Conservation (phyloP, 2,797 vertebrate genomes). For the Acanthiza pusilla region DNA sequence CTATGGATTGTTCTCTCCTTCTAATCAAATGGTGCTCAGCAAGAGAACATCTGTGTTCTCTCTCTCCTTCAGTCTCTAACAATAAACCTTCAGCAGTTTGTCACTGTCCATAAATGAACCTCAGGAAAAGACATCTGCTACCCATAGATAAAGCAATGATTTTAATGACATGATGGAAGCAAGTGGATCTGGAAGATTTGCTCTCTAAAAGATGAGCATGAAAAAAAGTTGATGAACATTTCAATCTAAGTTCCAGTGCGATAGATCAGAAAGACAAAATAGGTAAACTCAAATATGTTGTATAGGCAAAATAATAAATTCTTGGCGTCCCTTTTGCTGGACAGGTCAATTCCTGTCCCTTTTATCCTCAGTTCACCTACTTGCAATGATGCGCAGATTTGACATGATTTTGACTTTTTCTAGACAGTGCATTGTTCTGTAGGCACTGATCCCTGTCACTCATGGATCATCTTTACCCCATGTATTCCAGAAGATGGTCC, state of each 20-base stretch:
- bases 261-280: neutral
- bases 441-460: neutral
- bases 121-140: neutral
- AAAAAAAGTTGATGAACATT: neutral
- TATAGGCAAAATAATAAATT: neutral
- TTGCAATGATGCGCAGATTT: neutral
- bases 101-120: neutral
- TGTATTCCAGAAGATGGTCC: neutral
- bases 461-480: neutral
- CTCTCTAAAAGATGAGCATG: neutral
- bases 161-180: neutral
- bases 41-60: neutral
- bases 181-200: neutral
- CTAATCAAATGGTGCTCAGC: neutral
- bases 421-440: fast-evolving
- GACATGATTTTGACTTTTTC: neutral
- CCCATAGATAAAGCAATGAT: neutral
- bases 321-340: neutral
- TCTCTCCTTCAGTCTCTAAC: neutral
- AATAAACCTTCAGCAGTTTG: neutral
- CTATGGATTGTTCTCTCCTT: neutral
- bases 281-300: neutral
- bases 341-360: neutral
- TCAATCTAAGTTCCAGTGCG: neutral
- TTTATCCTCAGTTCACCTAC: neutral